phyloP scores from a whole-genome alignment of 1,140 invertebrate genomes.

The Zaprionus tsacasi region DNA sequence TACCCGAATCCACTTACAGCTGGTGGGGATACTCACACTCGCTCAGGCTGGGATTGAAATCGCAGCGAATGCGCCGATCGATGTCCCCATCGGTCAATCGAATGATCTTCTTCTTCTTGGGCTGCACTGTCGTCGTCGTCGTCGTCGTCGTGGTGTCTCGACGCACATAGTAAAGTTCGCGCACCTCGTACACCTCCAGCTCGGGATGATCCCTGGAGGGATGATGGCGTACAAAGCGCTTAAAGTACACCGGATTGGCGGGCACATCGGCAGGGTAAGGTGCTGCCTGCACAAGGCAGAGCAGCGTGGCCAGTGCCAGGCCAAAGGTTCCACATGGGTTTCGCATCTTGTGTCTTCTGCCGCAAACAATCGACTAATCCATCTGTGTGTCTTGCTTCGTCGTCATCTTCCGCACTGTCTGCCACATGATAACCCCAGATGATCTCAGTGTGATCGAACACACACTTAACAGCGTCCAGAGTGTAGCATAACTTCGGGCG shows the following conservation, averaged over 20 bases:
- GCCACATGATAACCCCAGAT: constrained; percentile 10
- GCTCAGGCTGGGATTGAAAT: constrained; percentile 49
- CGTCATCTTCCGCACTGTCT: not conserved
- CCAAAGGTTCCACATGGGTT: not conserved
- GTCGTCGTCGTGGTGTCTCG: constrained; percentile 26
- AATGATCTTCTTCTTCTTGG: not conserved
- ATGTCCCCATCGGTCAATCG: constrained; percentile 24
- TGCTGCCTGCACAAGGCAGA: constrained; percentile 20
- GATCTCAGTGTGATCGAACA: not conserved
- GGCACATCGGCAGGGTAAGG: constrained; percentile 20
- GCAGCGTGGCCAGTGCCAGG: constrained; percentile 1
- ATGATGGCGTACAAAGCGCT: constrained; percentile 32
- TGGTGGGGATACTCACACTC: constrained; percentile 42
- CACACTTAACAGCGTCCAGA: not conserved
- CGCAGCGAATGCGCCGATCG: constrained; percentile 44
- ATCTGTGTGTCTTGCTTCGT: not conserved
- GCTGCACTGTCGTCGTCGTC: not conserved
- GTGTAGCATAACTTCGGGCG: constrained; percentile 17
- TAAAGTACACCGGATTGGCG: constrained; percentile 12
- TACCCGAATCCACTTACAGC: not conserved
- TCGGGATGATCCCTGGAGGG: constrained; percentile 22
- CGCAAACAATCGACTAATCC: constrained; percentile 9
- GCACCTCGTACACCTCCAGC: constrained; percentile 52
- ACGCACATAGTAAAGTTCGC: constrained; percentile 38
- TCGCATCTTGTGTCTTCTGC: constrained; percentile 19